Conservation (phyloP, 1,140 invertebrate species). For the Patella vulgata region DNA sequence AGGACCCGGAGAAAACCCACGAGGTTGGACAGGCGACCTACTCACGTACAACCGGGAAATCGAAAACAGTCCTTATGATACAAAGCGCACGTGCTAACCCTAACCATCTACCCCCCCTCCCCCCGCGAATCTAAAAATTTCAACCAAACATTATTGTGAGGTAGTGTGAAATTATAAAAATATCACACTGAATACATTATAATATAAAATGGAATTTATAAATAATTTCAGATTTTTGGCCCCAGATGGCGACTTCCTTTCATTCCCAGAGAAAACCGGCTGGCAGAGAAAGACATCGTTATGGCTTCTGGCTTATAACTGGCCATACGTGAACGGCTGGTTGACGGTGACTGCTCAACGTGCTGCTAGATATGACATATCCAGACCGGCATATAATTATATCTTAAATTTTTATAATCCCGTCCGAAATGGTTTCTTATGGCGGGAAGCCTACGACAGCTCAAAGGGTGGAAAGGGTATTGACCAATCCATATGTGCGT, state of each 20-base stretch:
- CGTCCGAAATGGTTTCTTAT: not conserved
- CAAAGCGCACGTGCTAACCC: no score
- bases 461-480: conserved; percentile 5
- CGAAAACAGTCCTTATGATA: no score
- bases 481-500: conserved; percentile 8
- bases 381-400: conserved; percentile 4
- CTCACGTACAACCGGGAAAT: no score
- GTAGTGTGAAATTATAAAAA: no score
- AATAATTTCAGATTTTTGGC: not conserved
- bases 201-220: no score
- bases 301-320: conserved; percentile 12
- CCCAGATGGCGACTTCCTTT: conserved; percentile 6
- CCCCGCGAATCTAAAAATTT: no score
- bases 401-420: conserved; percentile 2
- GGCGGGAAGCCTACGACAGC: conserved; percentile 6
- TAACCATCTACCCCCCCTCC: no score
- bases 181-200: no score
- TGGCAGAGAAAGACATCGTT: conserved; percentile 2
- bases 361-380: conserved; percentile 5
- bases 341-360: not conserved
- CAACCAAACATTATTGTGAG: no score
- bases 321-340: conserved; percentile 12
- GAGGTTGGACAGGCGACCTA: no score
- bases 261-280: not conserved
- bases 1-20: no score